Evolutionary conservation across 1,140 invertebrate genomes (phyloP).

Genomic region (Drosophila fuyamai): DNA sequence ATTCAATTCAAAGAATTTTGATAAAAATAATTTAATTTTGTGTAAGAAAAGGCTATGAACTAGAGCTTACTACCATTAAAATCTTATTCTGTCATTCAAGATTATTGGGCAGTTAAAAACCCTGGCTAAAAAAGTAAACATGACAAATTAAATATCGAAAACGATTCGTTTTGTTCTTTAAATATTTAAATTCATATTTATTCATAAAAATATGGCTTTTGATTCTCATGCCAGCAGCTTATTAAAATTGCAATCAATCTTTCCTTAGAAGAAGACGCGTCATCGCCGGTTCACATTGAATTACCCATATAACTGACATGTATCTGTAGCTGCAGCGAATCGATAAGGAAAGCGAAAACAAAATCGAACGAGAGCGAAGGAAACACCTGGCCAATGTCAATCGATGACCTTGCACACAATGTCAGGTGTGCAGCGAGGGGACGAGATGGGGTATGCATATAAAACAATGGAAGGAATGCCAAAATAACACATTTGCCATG

Average conservation of each 20-base stretch:
- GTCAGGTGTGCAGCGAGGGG: constrained; percentile 14
- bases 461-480: constrained; percentile 30
- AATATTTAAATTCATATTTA: neutral
- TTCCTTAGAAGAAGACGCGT: constrained; percentile 14
- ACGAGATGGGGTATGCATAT: neutral
- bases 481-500: constrained; percentile 39
- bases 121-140: too few relatives aligned
- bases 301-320: constrained; percentile 32
- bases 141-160: too few relatives aligned
- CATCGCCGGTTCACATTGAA: constrained; percentile 29
- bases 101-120: too few relatives aligned
- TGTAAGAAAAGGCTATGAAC: too few relatives aligned
- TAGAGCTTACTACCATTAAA: too few relatives aligned
- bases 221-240: constrained; percentile 12
- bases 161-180: neutral
- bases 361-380: constrained; percentile 34
- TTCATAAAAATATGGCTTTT: neutral
- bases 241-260: constrained; percentile 59
- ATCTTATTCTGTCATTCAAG: too few relatives aligned
- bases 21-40: too few relatives aligned
- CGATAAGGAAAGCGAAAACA: constrained; percentile 48
- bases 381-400: constrained; percentile 68
- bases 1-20: too few relatives aligned
- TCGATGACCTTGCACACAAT: constrained; percentile 65
- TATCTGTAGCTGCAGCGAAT: constrained; percentile 15